These are phyloP conservation scores for Cyanistes caeruleus DNA, from an alignment of 2,113 vertebrate species.

Conservation along the genomic window DNA sequence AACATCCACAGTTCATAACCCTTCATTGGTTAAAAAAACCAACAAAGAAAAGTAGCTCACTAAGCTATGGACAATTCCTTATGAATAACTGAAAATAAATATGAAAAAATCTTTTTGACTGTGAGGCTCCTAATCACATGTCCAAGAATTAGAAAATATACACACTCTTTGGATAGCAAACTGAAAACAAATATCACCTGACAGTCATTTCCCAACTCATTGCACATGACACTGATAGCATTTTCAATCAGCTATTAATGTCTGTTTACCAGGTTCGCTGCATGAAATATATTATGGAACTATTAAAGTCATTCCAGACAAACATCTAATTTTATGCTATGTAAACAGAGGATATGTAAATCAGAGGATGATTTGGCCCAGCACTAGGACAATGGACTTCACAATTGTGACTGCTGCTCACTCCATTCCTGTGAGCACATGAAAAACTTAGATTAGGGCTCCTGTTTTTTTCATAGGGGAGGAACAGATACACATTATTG, in stretches of 20 bases:
- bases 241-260: neutral
- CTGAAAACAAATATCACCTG: neutral
- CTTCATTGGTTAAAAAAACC: neutral
- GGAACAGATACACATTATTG: neutral
- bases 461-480: neutral
- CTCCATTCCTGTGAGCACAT: neutral
- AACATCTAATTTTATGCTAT: neutral
- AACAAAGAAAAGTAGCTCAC: neutral
- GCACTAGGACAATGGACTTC: neutral
- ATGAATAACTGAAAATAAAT: neutral
- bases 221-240: neutral
- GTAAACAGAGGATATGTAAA: neutral
- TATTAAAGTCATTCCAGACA: neutral
- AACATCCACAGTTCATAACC: neutral
- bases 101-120: neutral
- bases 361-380: neutral
- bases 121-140: neutral
- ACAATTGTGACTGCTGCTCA: fast-evolving
- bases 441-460: neutral
- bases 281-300: neutral
- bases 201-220: neutral
- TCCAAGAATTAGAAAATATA: neutral
- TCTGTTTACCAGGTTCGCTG: neutral
- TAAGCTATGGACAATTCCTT: neutral
- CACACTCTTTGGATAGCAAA: neutral